Percentiles rank a stretch among this genome's conserved stretches.
Conservation (phyloP, 2,113 vertebrate genomes). For the Zeus faber region DNA sequence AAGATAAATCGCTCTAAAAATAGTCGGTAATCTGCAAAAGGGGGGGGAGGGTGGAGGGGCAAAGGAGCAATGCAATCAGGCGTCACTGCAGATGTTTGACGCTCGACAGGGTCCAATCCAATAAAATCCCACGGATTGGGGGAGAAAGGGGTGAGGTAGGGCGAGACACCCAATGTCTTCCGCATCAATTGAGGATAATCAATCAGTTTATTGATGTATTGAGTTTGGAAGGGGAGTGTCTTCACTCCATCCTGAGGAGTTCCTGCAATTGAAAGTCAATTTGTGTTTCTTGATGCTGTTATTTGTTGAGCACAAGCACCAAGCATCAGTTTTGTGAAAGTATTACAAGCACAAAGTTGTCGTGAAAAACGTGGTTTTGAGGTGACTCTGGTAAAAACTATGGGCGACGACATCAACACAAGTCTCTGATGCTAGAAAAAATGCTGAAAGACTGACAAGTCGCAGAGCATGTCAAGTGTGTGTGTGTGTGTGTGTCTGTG, state of each 20-base stretch:
- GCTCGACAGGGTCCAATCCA: slow-evolving; percentile 5
- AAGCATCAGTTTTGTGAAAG: slow-evolving; percentile 23
- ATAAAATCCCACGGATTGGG: not conserved
- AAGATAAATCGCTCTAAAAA: slow-evolving; percentile 61
- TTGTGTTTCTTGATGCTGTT: too few species aligned
- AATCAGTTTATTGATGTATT: slow-evolving; percentile 15
- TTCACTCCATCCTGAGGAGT: slow-evolving; percentile 20
- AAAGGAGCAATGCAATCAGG: too few species aligned
- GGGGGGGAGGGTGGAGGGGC: not conserved
- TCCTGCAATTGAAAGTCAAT: too few species aligned
- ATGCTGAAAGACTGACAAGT: slow-evolving; percentile 6
- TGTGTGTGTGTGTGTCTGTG: too few species aligned
- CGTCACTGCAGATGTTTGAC: too few species aligned
- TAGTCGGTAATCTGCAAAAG: slow-evolving; percentile 53
- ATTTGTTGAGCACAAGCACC: not conserved
- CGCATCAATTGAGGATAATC: not conserved
- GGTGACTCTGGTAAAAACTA: slow-evolving; percentile 18
- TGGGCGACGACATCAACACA: slow-evolving; percentile 18
- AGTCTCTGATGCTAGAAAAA: slow-evolving; percentile 11
- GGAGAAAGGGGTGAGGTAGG: too few species aligned
- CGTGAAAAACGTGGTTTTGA: slow-evolving; percentile 24
- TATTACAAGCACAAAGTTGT: slow-evolving; percentile 15
- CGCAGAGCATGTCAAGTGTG: too few species aligned
- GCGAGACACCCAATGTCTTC: not conserved
- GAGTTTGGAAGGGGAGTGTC: slow-evolving; percentile 19